Base-by-base conservation (phyloP, 35 echinoderm and acorn worm species). In the Ophiothrix spiculata region DNA sequence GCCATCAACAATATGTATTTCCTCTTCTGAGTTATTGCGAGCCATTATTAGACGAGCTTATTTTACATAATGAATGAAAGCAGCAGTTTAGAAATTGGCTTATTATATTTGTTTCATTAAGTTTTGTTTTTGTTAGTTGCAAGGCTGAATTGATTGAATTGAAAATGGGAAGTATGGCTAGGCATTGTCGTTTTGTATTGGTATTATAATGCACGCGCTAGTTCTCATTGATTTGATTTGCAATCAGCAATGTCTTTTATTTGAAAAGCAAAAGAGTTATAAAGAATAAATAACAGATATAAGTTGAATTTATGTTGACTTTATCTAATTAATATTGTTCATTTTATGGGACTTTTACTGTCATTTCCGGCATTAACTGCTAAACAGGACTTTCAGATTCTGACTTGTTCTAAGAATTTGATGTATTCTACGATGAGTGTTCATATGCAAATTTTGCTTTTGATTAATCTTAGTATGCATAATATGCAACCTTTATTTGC, bases 31-130 rank as follows among this genome's bases (percentile, higher is more conserved):
- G 60, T 2, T 69, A 69, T 69, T 69, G 60, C 60, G 60, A 69
- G 60, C 60, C 60, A 25, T 69, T 69, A 69, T 69, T 69, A 69
- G 60, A 28, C 60, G 2, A 69, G 60, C 60, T 69, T 69, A 69
- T 69, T 69, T 69, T 69, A 69, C 60, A 69, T 69, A 69, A 69
- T 69, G 60, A 69, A 69, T 69, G 16, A 69, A 69, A 69, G 60
- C 60, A 69, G 60, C 60, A 69, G 60, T 69, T 69, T 69, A 28
- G 60, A 69, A 69, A 69, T 69, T 69, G 60, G 60, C 60, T 69
- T 69, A 69, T 69, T 69, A 69, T 69, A 69, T 69, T 69, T 69
- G 60, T 69, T 69, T 69, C 60, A 69, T 69, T 69, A 69, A 69
- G 29, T 69, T 69, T 69, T 69, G 60, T 69, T 69, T 69, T 69